phyloP scores from a whole-genome alignment of 2,888 invertebrate species.

The Cataglyphis altisquamis region DNA sequence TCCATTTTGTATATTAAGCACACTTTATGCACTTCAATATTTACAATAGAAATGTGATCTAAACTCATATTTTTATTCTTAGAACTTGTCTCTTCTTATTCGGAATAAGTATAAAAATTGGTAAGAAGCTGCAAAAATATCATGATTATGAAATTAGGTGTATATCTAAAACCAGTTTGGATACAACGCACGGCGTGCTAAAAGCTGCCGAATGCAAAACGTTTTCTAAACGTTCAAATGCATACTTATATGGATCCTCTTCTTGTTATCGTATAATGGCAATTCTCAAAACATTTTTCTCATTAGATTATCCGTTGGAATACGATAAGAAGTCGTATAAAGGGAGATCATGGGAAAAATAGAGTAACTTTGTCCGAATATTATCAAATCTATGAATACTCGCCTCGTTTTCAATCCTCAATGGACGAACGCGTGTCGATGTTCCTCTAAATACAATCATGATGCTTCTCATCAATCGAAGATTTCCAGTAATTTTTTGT shows the following conservation, averaged over 20 bases:
- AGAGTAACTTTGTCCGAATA: constrained; percentile 43
- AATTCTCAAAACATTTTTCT: constrained; percentile 19
- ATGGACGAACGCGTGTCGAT: neutral
- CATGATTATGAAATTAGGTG: constrained; percentile 62
- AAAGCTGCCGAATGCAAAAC: constrained; percentile 41
- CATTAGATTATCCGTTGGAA: constrained; percentile 28
- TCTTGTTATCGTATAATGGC: constrained; percentile 22
- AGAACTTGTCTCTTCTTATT: constrained; percentile 49
- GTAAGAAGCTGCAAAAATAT: constrained; percentile 68
- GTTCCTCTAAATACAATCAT: constrained; percentile 2
- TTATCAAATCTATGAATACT: constrained; percentile 44
- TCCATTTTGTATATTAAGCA: constrained; percentile 43
- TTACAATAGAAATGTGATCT: constrained; percentile 62
- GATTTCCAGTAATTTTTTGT: constrained; percentile 12
- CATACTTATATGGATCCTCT: neutral
- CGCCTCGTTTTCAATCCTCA: neutral
- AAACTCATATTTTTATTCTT: constrained; percentile 40
- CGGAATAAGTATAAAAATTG: constrained; percentile 68
- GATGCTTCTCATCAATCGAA: neutral
- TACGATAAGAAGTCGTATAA: constrained; percentile 37
- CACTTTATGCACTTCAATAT: constrained; percentile 69
- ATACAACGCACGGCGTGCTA: constrained; percentile 42
- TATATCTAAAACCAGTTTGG: constrained; percentile 38
- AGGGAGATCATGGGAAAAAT: constrained; percentile 51
- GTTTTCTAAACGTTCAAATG: constrained; percentile 37